Evolutionary conservation across 2,113 vertebrate genomes (phyloP).

Genomic region (Larimichthys crocea): DNA sequence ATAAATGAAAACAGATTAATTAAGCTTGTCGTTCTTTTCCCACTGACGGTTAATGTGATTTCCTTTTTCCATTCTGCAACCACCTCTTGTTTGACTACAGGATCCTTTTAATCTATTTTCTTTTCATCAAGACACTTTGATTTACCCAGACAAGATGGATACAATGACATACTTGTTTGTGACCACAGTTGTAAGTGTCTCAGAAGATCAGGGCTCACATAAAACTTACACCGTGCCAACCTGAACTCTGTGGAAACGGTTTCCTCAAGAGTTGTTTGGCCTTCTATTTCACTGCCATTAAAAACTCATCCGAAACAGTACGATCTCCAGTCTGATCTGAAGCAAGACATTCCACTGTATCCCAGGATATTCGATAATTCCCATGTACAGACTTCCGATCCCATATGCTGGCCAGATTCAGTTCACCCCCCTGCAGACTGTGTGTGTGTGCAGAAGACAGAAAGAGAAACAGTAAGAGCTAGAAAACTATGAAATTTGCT

Average conservation of each 20-base stretch:
- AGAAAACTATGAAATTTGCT: not conserved
- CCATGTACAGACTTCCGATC: slow-evolving; percentile 61
- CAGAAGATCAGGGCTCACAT: not conserved
- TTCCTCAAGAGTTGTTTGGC: slow-evolving; percentile 33
- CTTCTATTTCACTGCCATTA: slow-evolving; percentile 35
- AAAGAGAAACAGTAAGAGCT: slow-evolving; percentile 13
- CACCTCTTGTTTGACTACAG: not conserved
- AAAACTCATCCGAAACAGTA: slow-evolving; percentile 53
- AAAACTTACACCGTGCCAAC: slow-evolving; percentile 30
- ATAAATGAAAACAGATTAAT: not conserved
- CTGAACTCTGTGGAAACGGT: slow-evolving; percentile 39
- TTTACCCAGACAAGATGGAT: not conserved
- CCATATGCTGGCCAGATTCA: slow-evolving; percentile 55
- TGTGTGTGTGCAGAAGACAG: slow-evolving; percentile 17
- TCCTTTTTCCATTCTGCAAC: slow-evolving; percentile 28
- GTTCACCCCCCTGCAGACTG: slow-evolving; percentile 47
- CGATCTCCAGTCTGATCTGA: slow-evolving; percentile 34
- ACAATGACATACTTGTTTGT: slow-evolving; percentile 17
- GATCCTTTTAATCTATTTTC: not conserved
- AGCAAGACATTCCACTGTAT: slow-evolving; percentile 58
- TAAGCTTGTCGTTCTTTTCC: not conserved
- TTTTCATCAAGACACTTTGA: not conserved
- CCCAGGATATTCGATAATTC: slow-evolving; percentile 63
- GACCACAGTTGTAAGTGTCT: slow-evolving; percentile 27
- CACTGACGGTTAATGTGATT: slow-evolving; percentile 13